Percentiles rank a stretch among this genome's conserved stretches.
Evolutionary conservation across 2,113 vertebrate genomes (phyloP).

Genomic region (Stigmatopora argus): DNA sequence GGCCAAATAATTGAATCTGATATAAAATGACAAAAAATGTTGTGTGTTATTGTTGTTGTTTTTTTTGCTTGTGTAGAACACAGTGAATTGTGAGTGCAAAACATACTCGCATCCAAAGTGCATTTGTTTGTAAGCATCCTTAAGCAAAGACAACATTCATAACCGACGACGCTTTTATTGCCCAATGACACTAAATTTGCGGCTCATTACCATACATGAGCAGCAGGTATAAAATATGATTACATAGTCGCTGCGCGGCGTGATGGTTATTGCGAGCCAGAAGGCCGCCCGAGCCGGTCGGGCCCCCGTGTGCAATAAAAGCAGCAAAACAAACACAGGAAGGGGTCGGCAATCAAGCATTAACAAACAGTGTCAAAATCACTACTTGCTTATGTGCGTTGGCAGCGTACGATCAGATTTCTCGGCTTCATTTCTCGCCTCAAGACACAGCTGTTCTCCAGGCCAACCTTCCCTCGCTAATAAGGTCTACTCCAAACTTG

Average conservation of each 20-base stretch:
- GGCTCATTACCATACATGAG: conserved; percentile 13
- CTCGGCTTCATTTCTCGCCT: not conserved
- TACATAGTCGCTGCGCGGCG: conserved; percentile 4
- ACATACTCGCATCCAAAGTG: not conserved
- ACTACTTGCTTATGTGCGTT: not conserved
- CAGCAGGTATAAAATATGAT: conserved; percentile 23
- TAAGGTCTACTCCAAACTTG: too few relatives aligned
- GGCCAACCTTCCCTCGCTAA: not conserved
- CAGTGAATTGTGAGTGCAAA: conserved; percentile 6
- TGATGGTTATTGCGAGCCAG: conserved; percentile 20
- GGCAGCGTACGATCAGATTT: not conserved
- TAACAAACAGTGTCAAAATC: conserved; percentile 15
- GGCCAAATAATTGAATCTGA: conserved; percentile 1
- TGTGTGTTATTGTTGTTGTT: too few relatives aligned
- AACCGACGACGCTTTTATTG: conserved; percentile 5
- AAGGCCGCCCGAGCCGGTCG: conserved; percentile 1
- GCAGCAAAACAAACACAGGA: conserved; percentile 18
- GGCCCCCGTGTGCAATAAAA: conserved; percentile 1
- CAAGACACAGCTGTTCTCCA: conserved; percentile 3
- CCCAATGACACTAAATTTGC: not conserved
- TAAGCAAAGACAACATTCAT: conserved; percentile 7
- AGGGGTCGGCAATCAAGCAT: conserved; percentile 13
- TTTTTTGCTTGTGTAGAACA: not conserved
- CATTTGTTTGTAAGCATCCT: not conserved
- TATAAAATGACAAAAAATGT: not conserved